Conservation (phyloP, 2,888 invertebrate species). For the Deilephila elpenor region DNA sequence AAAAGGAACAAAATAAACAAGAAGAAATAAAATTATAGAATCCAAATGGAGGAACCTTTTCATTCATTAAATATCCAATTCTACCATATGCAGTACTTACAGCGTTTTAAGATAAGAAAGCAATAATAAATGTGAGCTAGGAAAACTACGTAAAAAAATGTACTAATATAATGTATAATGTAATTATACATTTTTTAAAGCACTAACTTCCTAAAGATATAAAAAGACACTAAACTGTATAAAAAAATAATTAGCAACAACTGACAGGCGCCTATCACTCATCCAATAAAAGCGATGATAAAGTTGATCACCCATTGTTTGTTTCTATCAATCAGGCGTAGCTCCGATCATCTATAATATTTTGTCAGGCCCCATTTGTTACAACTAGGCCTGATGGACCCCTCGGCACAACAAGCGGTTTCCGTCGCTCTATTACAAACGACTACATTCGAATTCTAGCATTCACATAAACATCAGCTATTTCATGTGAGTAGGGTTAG, state of each 20-base stretch:
- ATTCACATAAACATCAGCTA: constrained; percentile 2
- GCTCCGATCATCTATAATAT: constrained; percentile 57
- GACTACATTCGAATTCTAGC: constrained; percentile 7
- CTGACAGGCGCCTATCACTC: neutral
- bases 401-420: constrained; percentile 58
- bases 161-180: no score
- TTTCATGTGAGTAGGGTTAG: neutral
- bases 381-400: constrained; percentile 64
- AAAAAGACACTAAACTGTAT: no score
- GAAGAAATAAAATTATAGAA: no score
- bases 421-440: constrained; percentile 51
- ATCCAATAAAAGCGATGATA: neutral
- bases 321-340: constrained; percentile 47
- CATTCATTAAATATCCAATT: no score
- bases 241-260: neutral
- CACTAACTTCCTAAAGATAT: no score
- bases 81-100: no score
- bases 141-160: no score
- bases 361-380: constrained; percentile 69
- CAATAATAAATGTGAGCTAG: no score
- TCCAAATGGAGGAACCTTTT: no score
- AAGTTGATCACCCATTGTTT: constrained; percentile 30
- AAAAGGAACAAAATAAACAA: no score
- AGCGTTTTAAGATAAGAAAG: no score
- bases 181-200: no score